phyloP scores from a whole-genome alignment of 2,888 invertebrate species.

The Parascotia fuliginaria region DNA sequence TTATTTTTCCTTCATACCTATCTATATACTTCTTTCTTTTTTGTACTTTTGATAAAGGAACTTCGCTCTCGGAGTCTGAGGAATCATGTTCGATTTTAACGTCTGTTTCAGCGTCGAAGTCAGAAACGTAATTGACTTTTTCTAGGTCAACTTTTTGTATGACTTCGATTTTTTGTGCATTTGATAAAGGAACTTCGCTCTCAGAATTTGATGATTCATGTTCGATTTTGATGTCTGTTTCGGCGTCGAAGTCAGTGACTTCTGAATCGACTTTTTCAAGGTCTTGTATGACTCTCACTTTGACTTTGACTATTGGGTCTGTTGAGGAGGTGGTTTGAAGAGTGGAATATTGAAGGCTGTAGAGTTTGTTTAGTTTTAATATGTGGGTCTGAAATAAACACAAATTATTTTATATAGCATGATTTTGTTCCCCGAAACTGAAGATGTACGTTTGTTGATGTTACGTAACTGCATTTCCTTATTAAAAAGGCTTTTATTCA shows the following conservation, averaged over 20 bases:
- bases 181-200: slow-evolving; percentile 49
- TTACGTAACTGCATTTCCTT: too few relatives aligned
- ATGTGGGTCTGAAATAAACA: slow-evolving; percentile 13
- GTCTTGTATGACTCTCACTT: too few relatives aligned
- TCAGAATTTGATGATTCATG: slow-evolving; percentile 54
- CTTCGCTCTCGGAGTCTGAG: slow-evolving; percentile 52
- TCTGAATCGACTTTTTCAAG: too few relatives aligned
- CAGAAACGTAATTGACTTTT: too few relatives aligned
- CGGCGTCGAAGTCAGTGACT: not conserved
- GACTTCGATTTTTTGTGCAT: slow-evolving; percentile 2
- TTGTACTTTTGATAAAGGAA: slow-evolving; percentile 44
- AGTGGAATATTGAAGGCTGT: slow-evolving; percentile 12
- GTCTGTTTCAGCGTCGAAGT: too few relatives aligned
- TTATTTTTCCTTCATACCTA: slow-evolving; percentile 60
- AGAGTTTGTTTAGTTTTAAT: slow-evolving; percentile 23
- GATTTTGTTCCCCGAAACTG: too few relatives aligned
- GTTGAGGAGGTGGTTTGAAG: too few relatives aligned
- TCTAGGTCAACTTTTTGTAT: too few relatives aligned
- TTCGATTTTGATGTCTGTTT: slow-evolving; percentile 28
- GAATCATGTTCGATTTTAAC: slow-evolving; percentile 44
- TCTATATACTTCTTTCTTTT: slow-evolving; percentile 11
- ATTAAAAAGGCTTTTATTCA: too few relatives aligned
- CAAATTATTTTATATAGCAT: too few relatives aligned
- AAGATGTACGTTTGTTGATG: too few relatives aligned
- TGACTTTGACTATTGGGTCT: too few relatives aligned